Evolutionary conservation across 2,797 vertebrate species (phyloP).

Genomic region (Pangasius djambal): DNA sequence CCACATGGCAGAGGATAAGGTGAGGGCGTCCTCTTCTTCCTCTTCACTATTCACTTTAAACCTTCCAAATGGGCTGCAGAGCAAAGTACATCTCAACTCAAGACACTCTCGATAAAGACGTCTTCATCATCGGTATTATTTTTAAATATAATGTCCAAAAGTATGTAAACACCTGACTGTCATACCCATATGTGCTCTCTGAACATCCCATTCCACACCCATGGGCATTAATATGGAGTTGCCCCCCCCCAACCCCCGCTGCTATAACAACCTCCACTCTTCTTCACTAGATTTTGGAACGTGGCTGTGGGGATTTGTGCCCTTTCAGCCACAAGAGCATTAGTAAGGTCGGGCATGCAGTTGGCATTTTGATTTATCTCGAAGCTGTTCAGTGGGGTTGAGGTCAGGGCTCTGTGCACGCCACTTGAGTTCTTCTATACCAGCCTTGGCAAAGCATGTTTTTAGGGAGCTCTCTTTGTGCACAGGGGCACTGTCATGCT

Average conservation of each 20-base stretch:
- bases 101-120: neutral
- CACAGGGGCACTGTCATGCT: neutral
- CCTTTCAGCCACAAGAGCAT: neutral
- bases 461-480: neutral
- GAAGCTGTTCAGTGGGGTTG: neutral
- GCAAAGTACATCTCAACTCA: slow-evolving; percentile 9
- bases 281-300: neutral
- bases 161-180: neutral
- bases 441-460: neutral
- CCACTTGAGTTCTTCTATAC: neutral
- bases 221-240: neutral
- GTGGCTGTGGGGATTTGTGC: neutral
- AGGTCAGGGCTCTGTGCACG: neutral
- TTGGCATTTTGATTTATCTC: neutral
- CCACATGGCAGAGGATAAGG: slow-evolving; percentile 98
- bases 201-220: neutral
- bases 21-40: slow-evolving; percentile 95
- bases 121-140: neutral
- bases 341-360: neutral
- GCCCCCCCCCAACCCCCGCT: too few species aligned
- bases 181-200: neutral
- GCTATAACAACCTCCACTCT: neutral
- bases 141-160: neutral
- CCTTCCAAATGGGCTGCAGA: slow-evolving; percentile 89
- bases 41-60: slow-evolving; percentile 99